phyloP scores from a whole-genome alignment of 2,888 invertebrate genomes.

The Vesta saturnalis region DNA sequence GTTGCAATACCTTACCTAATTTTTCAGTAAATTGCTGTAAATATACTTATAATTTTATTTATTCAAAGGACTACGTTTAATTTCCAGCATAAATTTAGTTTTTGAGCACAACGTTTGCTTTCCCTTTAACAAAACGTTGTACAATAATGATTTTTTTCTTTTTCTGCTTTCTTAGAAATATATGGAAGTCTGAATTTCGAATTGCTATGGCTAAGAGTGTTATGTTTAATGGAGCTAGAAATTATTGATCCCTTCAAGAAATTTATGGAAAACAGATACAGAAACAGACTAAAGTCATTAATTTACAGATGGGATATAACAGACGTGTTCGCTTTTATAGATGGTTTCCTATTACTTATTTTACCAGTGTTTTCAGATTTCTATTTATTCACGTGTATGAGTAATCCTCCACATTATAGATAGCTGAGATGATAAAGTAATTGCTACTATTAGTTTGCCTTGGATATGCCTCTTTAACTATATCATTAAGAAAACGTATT shows the following conservation, averaged over 20 bases:
- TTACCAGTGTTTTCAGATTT: conserved; percentile 1
- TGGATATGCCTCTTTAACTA: too few species aligned
- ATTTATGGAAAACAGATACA: conserved; percentile 22
- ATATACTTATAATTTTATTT: conserved; percentile 34
- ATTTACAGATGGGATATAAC: conserved; percentile 16
- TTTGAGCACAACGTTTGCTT: conserved; percentile 21
- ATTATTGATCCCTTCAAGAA: conserved; percentile 18
- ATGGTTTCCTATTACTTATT: conserved; percentile 15
- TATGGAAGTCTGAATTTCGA: conserved; percentile 5
- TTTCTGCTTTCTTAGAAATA: conserved; percentile 14
- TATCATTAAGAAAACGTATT: too few species aligned
- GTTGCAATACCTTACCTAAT: conserved; percentile 38
- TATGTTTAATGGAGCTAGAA: conserved; percentile 22
- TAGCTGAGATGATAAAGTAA: not conserved
- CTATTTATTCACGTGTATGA: not conserved
- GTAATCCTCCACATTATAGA: not conserved
- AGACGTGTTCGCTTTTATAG: conserved; percentile 15
- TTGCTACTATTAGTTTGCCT: not conserved
- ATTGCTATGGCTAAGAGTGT: conserved; percentile 10
- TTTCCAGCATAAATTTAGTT: conserved; percentile 33
- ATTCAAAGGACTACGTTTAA: conserved; percentile 29
- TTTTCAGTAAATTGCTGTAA: conserved; percentile 36
- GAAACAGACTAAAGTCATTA: conserved; percentile 17
- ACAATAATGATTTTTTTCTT: conserved; percentile 11
- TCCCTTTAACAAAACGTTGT: not conserved